Evolutionary conservation across 2,888 invertebrate species (phyloP).

Genomic region (Pseudanteris insignis): DNA sequence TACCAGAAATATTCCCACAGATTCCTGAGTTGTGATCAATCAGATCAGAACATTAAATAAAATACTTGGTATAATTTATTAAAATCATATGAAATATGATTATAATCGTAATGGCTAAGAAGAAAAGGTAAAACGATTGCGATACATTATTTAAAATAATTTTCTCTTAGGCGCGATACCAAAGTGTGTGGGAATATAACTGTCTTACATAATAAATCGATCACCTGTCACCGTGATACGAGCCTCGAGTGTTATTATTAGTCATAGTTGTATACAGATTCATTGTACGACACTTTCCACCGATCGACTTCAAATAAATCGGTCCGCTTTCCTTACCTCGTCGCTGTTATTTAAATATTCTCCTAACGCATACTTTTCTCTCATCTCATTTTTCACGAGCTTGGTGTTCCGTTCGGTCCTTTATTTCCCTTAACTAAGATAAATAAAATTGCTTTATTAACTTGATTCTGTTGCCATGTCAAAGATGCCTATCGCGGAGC

Average conservation of each 20-base stretch:
- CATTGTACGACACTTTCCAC: conserved; percentile 4
- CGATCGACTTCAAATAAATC: neutral
- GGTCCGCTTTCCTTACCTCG: conserved; percentile 4
- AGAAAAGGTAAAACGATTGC: conserved; percentile 7
- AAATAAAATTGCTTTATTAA: conserved; percentile 17
- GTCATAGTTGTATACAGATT: conserved; percentile 10
- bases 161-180: conserved; percentile 2
- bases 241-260: conserved; percentile 9
- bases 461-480: neutral
- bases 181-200: conserved; percentile 8
- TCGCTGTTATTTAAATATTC: conserved; percentile 5
- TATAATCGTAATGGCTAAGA: conserved; percentile 3
- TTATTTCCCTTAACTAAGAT: neutral
- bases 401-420: too few relatives aligned
- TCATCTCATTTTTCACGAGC: conserved; percentile 9
- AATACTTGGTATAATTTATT: too few relatives aligned
- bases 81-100: conserved; percentile 20
- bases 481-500: conserved; percentile 10
- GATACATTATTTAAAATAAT: conserved; percentile 8
- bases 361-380: neutral
- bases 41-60: too few relatives aligned
- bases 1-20: too few relatives aligned
- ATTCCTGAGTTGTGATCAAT: too few relatives aligned
- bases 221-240: conserved; percentile 10
- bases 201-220: conserved; percentile 20